A percentile compares a stretch with the other conserved stretches of the same genome.
Conservation (phyloP, 1,140 invertebrate species). For the Conus ventricosus region DNA sequence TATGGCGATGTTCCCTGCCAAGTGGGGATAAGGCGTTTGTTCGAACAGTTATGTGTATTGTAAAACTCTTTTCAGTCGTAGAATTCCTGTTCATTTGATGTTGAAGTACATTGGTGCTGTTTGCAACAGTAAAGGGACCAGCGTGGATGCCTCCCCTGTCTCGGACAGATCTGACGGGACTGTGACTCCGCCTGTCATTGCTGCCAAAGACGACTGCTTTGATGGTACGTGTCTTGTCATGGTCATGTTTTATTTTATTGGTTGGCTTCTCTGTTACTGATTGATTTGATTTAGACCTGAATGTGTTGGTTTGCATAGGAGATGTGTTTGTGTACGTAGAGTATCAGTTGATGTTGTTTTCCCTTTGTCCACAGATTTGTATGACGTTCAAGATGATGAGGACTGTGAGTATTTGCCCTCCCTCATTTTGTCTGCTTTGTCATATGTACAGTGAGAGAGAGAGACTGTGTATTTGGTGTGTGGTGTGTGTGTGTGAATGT, state of each 20-base stretch:
- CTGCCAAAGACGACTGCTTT: conserved; percentile 63
- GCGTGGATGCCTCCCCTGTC: neutral
- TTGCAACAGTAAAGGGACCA: neutral
- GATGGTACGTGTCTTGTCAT: conserved; percentile 55
- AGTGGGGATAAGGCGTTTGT: no score
- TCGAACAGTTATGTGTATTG: no score
- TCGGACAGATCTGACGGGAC: neutral
- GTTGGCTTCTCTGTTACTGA: neutral
- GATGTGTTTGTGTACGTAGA: no score
- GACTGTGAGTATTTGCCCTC: conserved; percentile 79
- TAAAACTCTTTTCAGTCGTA: no score
- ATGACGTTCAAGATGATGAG: conserved; percentile 90
- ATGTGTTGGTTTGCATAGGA: no score
- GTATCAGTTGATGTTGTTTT: neutral
- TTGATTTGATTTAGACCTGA: neutral
- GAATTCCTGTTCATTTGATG: neutral
- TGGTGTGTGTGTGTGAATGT: conserved; percentile 15
- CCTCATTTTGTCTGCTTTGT: neutral
- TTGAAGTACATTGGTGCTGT: no score
- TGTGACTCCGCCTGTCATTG: conserved; percentile 53
- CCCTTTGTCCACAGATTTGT: conserved; percentile 80
- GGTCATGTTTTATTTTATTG: no score
- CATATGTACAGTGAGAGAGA: no score
- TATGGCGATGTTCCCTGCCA: no score
- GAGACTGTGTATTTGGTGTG: neutral